Percentiles rank a stretch among this genome's conserved stretches.
phyloP scores from a whole-genome alignment of 2,113 vertebrate species.

The Psephotus haematonotus region DNA sequence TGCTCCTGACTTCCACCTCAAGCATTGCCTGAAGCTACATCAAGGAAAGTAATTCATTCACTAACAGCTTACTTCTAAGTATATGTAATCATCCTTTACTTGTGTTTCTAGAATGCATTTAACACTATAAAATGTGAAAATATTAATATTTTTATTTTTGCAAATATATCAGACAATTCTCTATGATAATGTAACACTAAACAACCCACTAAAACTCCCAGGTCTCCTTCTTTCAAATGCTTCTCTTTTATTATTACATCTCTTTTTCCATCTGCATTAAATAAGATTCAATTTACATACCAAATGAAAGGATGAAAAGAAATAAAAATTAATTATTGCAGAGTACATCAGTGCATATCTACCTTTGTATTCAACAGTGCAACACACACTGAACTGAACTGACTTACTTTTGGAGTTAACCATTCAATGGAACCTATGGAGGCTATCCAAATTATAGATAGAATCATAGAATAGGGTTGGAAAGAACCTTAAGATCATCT shows the following conservation, averaged over 20 bases:
- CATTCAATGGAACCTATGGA: not conserved
- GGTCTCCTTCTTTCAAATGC: not conserved
- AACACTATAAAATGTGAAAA: not conserved
- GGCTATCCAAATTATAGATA: not conserved
- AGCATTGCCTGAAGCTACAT: not conserved
- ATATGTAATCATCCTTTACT: not conserved
- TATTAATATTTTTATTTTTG: not conserved
- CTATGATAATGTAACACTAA: not conserved
- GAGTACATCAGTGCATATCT: not conserved
- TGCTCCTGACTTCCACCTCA: not conserved
- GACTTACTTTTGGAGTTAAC: not conserved
- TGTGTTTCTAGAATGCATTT: not conserved
- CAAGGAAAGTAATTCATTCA: not conserved
- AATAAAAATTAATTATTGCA: not conserved
- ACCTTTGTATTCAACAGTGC: not conserved
- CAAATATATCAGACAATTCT: not conserved
- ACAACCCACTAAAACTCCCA: not conserved
- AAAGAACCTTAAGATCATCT: too few species aligned
- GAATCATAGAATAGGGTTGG: too few species aligned
- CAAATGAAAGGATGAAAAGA: not conserved
- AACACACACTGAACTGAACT: not conserved
- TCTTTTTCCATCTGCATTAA: not conserved
- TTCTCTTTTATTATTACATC: not conserved
- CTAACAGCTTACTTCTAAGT: not conserved
- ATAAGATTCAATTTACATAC: not conserved